Percentiles rank a stretch among this genome's conserved stretches.
phyloP scores from a whole-genome alignment of 1,140 invertebrate species.

The Lycorma delicatula region DNA sequence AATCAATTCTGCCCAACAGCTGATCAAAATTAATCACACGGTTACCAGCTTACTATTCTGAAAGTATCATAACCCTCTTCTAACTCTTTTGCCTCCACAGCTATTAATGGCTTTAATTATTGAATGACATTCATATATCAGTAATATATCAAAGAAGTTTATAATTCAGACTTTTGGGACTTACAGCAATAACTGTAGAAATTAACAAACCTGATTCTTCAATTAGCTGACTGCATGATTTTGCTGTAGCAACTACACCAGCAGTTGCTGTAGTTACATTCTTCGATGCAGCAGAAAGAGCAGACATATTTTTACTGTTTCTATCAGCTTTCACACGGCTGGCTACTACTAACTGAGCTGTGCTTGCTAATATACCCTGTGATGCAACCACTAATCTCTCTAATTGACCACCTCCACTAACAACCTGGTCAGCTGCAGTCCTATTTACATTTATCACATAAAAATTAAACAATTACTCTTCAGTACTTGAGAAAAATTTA shows the following conservation, averaged over 20 bases:
- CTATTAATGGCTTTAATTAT: not conserved
- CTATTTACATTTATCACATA: no score
- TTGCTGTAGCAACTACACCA: slow-evolving; percentile 85
- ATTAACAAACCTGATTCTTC: slow-evolving; percentile 64
- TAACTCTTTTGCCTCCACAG: not conserved
- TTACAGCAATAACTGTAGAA: not conserved
- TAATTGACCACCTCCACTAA: slow-evolving; percentile 77
- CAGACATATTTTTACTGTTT: slow-evolving; percentile 64
- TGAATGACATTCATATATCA: not conserved
- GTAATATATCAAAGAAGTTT: not conserved
- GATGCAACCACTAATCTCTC: slow-evolving; percentile 92
- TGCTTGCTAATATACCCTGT: slow-evolving; percentile 94
- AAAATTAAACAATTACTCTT: no score
- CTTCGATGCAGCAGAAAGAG: slow-evolving; percentile 75
- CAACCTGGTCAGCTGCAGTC: slow-evolving; percentile 87
- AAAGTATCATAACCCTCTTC: not conserved
- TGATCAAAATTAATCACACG: not conserved
- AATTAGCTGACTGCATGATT: slow-evolving; percentile 74
- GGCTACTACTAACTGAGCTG: slow-evolving; percentile 93
- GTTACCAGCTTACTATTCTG: not conserved
- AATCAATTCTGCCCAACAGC: no score
- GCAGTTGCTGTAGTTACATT: slow-evolving; percentile 83
- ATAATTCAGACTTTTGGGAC: not conserved
- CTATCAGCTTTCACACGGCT: slow-evolving; percentile 85
- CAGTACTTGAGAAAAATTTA: no score